A percentile compares a stretch with the other conserved stretches of the same genome.
These are phyloP conservation scores for Micronycteris hirsuta DNA, from an alignment of 2,113 vertebrate species.

Conservation along the genomic window DNA sequence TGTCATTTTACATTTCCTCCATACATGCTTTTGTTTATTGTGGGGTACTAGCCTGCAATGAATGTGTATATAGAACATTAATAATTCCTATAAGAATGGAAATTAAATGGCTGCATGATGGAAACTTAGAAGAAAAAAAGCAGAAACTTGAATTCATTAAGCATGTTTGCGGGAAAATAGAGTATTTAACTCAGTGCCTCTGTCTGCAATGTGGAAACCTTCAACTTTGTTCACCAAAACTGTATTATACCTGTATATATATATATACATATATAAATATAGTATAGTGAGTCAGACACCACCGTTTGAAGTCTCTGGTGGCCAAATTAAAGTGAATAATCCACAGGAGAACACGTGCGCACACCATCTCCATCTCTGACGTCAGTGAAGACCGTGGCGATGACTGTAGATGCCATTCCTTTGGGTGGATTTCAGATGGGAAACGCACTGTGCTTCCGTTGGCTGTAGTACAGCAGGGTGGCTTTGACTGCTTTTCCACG, in stretches of 20 bases:
- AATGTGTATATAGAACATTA: conserved; percentile 46
- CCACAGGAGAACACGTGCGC: background rate
- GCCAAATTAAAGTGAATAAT: conserved; percentile 32
- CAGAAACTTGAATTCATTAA: conserved; percentile 61
- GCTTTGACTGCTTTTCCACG: background rate
- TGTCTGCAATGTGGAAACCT: conserved; percentile 59
- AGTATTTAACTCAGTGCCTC: conserved; percentile 62
- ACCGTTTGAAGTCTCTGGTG: background rate
- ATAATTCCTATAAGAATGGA: conserved; percentile 33
- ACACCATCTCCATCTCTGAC: background rate
- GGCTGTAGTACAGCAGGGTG: background rate
- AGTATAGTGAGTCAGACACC: background rate
- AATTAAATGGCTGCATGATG: conserved; percentile 44
- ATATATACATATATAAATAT: conserved; percentile 38
- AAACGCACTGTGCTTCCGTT: background rate
- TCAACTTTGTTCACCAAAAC: conserved; percentile 49
- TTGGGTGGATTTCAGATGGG: background rate
- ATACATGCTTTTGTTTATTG: background rate
- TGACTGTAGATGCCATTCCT: background rate
- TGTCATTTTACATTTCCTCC: conserved; percentile 25
- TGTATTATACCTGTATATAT: conserved; percentile 52
- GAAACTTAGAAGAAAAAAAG: conserved; percentile 46
- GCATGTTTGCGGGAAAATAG: conserved; percentile 30
- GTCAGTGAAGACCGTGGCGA: background rate
- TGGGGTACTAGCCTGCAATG: conserved; percentile 31